These are phyloP conservation scores for Ericerus pela DNA, from an alignment of 1,140 invertebrate genomes.

Conservation along the genomic window DNA sequence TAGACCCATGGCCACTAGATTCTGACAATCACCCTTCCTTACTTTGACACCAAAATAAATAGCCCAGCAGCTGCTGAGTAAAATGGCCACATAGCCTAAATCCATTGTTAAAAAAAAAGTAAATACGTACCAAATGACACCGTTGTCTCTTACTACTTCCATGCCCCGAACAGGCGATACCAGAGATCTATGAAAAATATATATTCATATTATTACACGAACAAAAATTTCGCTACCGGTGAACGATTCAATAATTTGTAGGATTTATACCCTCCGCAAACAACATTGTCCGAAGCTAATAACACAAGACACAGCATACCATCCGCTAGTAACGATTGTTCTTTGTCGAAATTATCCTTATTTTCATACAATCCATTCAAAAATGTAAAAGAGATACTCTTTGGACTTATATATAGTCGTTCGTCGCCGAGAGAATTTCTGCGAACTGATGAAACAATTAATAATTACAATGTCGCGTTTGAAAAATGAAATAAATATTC, in stretches of 20 bases:
- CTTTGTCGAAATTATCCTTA: conserved; percentile 34
- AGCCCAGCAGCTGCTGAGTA: not conserved
- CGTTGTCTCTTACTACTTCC: conserved; percentile 37
- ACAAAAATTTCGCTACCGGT: not conserved
- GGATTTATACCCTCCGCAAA: conserved; percentile 42
- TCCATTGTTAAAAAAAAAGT: conserved; percentile 21
- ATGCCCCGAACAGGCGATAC: conserved; percentile 53
- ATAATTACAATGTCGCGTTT: not conserved
- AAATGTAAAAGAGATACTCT: conserved; percentile 50
- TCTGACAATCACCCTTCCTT: not conserved
- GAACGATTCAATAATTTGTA: not conserved
- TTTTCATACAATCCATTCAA: conserved; percentile 51
- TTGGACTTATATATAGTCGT: conserved; percentile 36
- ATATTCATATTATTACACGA: conserved; percentile 13
- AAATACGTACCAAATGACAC: conserved; percentile 34
- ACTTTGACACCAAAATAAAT: not conserved
- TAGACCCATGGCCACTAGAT: not conserved
- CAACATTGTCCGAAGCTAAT: conserved; percentile 48
- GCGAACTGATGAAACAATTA: conserved; percentile 26
- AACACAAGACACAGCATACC: conserved; percentile 60
- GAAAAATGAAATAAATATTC: conserved; percentile 5
- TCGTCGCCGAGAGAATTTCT: conserved; percentile 43
- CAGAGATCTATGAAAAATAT: conserved; percentile 35
- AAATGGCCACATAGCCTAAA: not conserved
- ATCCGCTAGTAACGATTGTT: conserved; percentile 41